Conservation (phyloP, 2,888 invertebrate species). For the Amphiduros pacificus region DNA sequence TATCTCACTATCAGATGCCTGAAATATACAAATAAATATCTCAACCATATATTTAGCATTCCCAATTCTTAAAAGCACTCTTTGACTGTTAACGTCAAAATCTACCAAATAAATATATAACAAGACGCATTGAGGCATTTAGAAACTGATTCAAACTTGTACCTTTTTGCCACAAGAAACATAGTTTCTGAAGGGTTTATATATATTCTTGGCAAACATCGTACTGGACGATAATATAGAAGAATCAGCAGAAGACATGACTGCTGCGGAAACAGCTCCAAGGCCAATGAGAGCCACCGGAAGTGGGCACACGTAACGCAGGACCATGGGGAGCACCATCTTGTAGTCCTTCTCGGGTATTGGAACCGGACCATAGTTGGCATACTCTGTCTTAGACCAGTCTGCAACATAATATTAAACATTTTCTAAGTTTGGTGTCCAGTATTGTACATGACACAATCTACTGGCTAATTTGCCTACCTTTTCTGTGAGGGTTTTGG, state of each 20-base stretch:
- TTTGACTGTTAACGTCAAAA: too few species aligned
- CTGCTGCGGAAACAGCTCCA: slow-evolving; percentile 91
- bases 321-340: slow-evolving; percentile 92
- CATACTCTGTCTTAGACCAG: slow-evolving; percentile 24
- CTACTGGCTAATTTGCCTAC: too few species aligned
- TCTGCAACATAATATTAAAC: too few species aligned
- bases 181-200: slow-evolving; percentile 17
- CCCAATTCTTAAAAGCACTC: too few species aligned
- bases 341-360: slow-evolving; percentile 68
- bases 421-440: too few species aligned
- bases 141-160: too few species aligned
- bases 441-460: too few species aligned
- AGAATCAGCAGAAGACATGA: slow-evolving; percentile 26
- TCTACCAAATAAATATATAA: too few species aligned
- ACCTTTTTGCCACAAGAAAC: too few species aligned
- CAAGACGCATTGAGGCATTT: too few species aligned
- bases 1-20: slow-evolving; percentile 71
- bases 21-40: neutral
- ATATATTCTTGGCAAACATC: slow-evolving; percentile 31
- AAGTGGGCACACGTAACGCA: slow-evolving; percentile 90
- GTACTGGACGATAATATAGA: slow-evolving; percentile 26
- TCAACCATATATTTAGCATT: too few species aligned
- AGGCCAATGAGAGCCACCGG: slow-evolving; percentile 93
- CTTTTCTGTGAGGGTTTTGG: too few species aligned
- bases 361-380: slow-evolving; percentile 6